Evolutionary conservation across 2,797 vertebrate genomes (phyloP).

Genomic region (Potorous gilbertii): DNA sequence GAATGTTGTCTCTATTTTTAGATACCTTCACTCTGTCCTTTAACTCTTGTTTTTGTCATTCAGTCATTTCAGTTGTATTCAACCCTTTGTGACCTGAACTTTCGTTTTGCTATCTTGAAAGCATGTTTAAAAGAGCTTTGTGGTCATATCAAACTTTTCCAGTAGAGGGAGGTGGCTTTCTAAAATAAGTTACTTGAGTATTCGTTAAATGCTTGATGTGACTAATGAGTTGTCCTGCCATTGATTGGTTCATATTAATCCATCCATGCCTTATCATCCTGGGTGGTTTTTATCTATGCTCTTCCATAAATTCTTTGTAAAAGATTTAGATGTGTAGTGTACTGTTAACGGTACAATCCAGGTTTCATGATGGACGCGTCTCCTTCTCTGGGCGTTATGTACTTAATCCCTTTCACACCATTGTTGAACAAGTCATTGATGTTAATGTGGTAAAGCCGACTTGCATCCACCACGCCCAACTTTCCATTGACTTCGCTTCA

Average conservation of each 20-base stretch:
- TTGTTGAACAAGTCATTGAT: not conserved
- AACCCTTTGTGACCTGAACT: not conserved
- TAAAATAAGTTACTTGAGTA: not conserved
- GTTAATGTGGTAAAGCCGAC: not conserved
- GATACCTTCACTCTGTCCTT: not conserved
- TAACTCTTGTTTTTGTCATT: not conserved
- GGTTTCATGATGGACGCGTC: not conserved
- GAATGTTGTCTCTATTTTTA: not conserved
- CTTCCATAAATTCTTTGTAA: not conserved
- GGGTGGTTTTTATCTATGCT: not conserved
- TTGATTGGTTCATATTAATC: not conserved
- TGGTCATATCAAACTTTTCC: not conserved
- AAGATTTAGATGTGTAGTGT: not conserved
- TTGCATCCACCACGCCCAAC: not conserved
- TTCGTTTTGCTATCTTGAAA: not conserved
- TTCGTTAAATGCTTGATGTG: not conserved
- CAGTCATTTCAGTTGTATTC: not conserved
- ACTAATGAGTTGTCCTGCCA: not conserved
- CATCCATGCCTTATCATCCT: not conserved
- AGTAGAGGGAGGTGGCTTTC: not conserved
- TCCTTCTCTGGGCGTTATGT: not conserved
- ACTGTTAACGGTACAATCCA: not conserved
- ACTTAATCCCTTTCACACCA: not conserved
- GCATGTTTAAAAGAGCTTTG: not conserved
- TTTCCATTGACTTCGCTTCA: not conserved